Percentiles rank a stretch among this genome's conserved stretches.
Evolutionary conservation across 1,140 invertebrate genomes (phyloP).

Genomic region (Eriocheir sinensis): DNA sequence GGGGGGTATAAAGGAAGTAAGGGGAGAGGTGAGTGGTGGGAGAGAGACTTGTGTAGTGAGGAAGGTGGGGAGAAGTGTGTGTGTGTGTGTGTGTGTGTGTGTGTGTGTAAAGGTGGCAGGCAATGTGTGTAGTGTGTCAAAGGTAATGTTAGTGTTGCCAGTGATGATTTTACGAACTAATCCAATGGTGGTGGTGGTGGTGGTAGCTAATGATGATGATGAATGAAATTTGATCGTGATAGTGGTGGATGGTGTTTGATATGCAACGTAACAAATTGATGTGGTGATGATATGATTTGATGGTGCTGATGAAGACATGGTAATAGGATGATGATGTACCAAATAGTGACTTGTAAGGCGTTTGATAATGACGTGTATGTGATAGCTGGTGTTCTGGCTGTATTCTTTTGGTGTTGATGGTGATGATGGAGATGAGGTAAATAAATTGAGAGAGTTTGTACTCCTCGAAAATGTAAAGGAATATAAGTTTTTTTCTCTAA

Average conservation of each 20-base stretch:
- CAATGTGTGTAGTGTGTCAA: too few relatives aligned
- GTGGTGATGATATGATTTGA: neutral
- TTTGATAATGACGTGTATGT: neutral
- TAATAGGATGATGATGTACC: too few relatives aligned
- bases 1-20: too few relatives aligned
- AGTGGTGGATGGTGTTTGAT: neutral
- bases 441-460: too few relatives aligned
- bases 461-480: too few relatives aligned
- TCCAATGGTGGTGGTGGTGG: neutral
- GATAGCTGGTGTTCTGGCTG: neutral
- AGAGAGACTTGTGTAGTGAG: neutral
- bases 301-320: constrained; percentile 26
- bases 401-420: neutral
- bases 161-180: neutral
- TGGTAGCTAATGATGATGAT: neutral
- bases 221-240: neutral
- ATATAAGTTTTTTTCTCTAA: too few relatives aligned
- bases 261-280: neutral
- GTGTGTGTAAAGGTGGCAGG: too few relatives aligned
- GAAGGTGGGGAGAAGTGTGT: neutral
- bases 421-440: neutral
- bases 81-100: neutral
- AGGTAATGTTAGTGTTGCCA: too few relatives aligned
- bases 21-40: too few relatives aligned
- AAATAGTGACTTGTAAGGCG: neutral